Evolutionary conservation across 2,113 vertebrate genomes (phyloP).

Genomic region (Neopipo cinnamomea): DNA sequence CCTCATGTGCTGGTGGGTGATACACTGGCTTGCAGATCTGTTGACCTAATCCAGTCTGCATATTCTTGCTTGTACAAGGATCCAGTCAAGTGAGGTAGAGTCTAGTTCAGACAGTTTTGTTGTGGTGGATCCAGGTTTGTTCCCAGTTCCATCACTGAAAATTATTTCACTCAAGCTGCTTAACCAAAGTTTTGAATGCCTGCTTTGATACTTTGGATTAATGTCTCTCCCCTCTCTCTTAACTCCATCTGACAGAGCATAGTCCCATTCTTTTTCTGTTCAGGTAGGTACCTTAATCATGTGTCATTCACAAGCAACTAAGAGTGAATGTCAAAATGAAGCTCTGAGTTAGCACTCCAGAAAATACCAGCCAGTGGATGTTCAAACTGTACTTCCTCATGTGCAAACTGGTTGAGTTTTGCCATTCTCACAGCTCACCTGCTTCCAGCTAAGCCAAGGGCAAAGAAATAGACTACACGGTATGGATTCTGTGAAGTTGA

Average conservation of each 20-base stretch:
- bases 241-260: background rate
- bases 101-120: background rate
- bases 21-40: background rate
- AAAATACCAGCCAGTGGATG: background rate
- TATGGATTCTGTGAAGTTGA: slow-evolving; percentile 6
- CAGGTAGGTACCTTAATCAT: background rate
- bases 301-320: background rate
- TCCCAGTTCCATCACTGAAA: background rate
- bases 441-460: background rate
- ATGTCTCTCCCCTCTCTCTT: background rate
- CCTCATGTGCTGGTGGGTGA: background rate
- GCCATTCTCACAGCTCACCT: background rate
- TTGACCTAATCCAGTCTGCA: background rate
- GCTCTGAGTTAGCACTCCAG: background rate
- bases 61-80: background rate
- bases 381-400: background rate
- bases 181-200: background rate
- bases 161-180: background rate
- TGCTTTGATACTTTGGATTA: background rate
- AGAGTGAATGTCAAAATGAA: background rate
- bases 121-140: background rate
- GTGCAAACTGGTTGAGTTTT: background rate
- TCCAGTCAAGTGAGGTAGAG: background rate
- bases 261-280: background rate
- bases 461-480: background rate